Evolutionary conservation across 2,888 invertebrate genomes (phyloP).

Genomic region (Habroteleia sp.): DNA sequence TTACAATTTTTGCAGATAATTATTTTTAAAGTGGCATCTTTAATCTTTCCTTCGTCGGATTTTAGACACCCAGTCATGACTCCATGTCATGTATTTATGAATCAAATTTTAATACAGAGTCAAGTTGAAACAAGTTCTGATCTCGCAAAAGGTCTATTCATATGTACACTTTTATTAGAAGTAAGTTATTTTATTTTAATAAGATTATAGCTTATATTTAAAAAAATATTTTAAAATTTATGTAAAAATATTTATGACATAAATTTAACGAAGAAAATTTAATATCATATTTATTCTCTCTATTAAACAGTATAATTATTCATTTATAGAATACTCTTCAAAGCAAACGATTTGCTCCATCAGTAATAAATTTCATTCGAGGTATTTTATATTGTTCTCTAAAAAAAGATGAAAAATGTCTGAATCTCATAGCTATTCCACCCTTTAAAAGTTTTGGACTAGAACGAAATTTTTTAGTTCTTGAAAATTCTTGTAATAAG

Average conservation of each 20-base stretch:
- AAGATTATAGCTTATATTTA: background rate
- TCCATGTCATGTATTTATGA: conserved; percentile 87
- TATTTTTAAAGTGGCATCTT: conserved; percentile 90
- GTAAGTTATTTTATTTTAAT: conserved; percentile 78
- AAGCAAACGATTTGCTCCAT: conserved; percentile 91
- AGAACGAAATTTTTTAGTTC: conserved; percentile 83
- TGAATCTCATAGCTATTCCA: conserved; percentile 84
- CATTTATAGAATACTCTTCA: conserved; percentile 85
- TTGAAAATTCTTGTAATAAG: conserved; percentile 82
- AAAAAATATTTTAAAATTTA: background rate
- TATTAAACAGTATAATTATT: background rate
- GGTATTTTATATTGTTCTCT: conserved; percentile 87
- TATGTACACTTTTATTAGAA: conserved; percentile 88
- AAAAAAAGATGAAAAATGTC: conserved; percentile 84
- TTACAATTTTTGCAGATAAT: conserved; percentile 84
- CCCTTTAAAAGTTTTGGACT: conserved; percentile 85
- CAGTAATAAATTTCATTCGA: conserved; percentile 89
- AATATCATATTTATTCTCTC: background rate
- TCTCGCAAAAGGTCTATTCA: conserved; percentile 89
- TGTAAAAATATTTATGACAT: too few relatives aligned
- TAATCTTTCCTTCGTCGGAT: conserved; percentile 94
- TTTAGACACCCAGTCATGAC: conserved; percentile 91
- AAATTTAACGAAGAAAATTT: conserved; percentile 3
- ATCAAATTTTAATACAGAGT: conserved; percentile 87
- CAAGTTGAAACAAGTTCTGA: conserved; percentile 85